Percentiles rank a stretch among this genome's conserved stretches.
These are phyloP conservation scores for Callorhinus ursinus DNA, from an alignment of 2,113 vertebrate species.

Conservation along the genomic window DNA sequence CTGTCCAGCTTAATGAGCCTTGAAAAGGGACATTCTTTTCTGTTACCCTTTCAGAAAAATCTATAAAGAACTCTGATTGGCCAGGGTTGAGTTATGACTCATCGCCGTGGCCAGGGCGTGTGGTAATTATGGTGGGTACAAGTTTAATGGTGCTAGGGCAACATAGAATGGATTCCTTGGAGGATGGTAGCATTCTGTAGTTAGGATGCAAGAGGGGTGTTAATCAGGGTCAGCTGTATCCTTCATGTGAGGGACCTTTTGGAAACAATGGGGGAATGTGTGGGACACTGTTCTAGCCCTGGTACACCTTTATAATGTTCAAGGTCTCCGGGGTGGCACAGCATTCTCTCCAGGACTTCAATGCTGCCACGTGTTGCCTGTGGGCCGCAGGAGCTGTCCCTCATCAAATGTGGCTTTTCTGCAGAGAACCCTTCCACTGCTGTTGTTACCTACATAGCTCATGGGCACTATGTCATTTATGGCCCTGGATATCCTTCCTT, in stretches of 20 bases:
- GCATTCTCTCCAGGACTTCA: background rate
- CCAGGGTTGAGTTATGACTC: accelerated
- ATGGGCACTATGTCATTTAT: accelerated
- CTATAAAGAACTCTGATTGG: background rate
- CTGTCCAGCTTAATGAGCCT: background rate
- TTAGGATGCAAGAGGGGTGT: too few species aligned
- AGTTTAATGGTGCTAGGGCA: accelerated
- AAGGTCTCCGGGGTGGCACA: accelerated
- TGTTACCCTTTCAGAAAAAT: background rate
- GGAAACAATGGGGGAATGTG: background rate
- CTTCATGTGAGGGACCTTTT: background rate
- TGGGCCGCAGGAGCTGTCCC: accelerated
- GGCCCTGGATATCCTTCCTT: background rate
- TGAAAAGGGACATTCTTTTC: background rate
- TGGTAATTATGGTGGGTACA: accelerated
- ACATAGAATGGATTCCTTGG: too few species aligned
- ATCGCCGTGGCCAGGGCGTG: accelerated
- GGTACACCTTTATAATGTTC: accelerated
- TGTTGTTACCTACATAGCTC: background rate
- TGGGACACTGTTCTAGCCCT: too few species aligned
- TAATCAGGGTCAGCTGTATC: too few species aligned
- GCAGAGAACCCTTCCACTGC: background rate
- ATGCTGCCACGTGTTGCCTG: accelerated
- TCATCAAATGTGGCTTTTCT: background rate
- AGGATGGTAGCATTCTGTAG: accelerated